phyloP scores from a whole-genome alignment of 2,113 vertebrate genomes.

The Poeciliopsis occidentalis region DNA sequence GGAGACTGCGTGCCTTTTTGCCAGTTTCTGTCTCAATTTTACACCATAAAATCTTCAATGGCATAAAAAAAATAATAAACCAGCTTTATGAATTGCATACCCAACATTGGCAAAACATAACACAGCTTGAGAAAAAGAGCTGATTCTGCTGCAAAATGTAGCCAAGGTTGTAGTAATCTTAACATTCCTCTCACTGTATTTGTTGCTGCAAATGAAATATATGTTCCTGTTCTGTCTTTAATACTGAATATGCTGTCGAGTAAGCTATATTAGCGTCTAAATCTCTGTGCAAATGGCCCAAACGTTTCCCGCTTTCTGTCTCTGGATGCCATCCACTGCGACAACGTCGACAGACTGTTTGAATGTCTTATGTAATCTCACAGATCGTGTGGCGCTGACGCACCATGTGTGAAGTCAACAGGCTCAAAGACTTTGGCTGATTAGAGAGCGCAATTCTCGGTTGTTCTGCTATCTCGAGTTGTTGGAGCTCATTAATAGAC shows the following conservation, averaged over 20 bases:
- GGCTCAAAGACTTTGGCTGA: constrained; percentile 50
- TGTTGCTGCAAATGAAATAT: not conserved
- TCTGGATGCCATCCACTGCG: constrained; percentile 40
- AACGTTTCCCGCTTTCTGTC: constrained; percentile 32
- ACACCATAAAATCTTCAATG: too few relatives aligned
- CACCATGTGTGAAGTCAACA: constrained; percentile 50
- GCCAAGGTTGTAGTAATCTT: not conserved
- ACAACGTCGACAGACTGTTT: constrained; percentile 43
- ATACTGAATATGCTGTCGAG: constrained; percentile 64
- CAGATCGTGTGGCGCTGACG: constrained; percentile 25
- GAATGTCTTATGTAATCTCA: constrained; percentile 44
- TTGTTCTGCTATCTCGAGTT: constrained; percentile 37
- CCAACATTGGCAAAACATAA: not conserved
- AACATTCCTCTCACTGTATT: not conserved
- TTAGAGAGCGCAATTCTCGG: constrained; percentile 38
- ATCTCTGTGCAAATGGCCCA: constrained; percentile 18
- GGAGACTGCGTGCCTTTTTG: too few relatives aligned
- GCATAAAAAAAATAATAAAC: too few relatives aligned
- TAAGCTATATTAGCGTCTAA: constrained; percentile 25
- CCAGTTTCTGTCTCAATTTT: too few relatives aligned
- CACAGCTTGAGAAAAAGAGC: not conserved
- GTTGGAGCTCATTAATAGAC: constrained; percentile 53
- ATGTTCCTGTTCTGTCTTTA: constrained; percentile 29
- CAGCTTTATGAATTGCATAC: not conserved
- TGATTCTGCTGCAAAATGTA: not conserved